Evolutionary conservation across 2,888 invertebrate species (phyloP).

Genomic region (Salticus scenicus): DNA sequence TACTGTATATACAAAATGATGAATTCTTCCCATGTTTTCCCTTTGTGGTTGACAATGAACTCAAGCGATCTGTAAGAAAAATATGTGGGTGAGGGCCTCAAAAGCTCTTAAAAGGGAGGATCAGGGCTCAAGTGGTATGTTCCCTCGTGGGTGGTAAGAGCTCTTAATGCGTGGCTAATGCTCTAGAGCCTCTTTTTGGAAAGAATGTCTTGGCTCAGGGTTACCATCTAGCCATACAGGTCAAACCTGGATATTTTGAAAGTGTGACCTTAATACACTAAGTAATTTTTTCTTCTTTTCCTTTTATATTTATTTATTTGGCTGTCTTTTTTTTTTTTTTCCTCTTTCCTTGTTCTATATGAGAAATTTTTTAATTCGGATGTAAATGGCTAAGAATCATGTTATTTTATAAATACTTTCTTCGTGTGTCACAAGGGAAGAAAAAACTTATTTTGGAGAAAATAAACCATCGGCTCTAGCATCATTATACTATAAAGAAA

Average conservation of each 20-base stretch:
- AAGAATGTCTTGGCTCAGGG: slow-evolving; percentile 1
- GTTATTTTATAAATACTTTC: no score
- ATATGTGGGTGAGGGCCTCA: not conserved
- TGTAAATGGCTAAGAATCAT: no score
- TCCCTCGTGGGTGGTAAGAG: slow-evolving; percentile 59
- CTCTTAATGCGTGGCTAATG: slow-evolving; percentile 66
- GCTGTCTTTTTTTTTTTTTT: no score
- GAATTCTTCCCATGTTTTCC: not conserved
- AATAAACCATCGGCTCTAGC: no score
- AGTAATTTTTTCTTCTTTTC: not conserved
- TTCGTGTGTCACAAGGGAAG: no score
- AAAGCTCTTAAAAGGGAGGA: slow-evolving; percentile 22
- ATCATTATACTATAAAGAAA: no score
- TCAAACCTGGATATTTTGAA: slow-evolving; percentile 9
- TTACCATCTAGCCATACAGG: not conserved
- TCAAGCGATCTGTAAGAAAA: not conserved
- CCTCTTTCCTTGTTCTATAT: not conserved
- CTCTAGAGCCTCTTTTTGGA: slow-evolving; percentile 32
- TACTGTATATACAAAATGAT: no score
- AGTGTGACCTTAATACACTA: not conserved
- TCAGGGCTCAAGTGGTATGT: slow-evolving; percentile 54
- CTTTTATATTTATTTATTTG: not conserved
- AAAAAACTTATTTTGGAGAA: no score
- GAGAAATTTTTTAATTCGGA: not conserved
- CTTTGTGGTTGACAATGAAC: not conserved